Evolutionary conservation across 2,797 vertebrate species (phyloP), one percentile per base, ranked within the genome.

Genomic region (Brachyrhaphis roseni): DNA sequence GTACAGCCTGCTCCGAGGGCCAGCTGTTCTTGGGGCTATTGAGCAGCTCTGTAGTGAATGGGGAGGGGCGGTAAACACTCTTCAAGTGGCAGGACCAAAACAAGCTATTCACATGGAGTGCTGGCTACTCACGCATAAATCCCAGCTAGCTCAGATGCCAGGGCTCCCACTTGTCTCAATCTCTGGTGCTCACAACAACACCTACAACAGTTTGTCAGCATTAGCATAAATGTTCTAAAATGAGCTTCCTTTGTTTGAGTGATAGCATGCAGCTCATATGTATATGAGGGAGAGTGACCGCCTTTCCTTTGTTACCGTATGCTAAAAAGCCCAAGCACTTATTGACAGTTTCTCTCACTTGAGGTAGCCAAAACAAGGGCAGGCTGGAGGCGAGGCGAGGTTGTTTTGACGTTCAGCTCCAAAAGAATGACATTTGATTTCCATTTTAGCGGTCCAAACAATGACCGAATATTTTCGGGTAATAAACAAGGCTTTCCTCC

Each of bases 11-110:
- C 91, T 88, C 91, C 73, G 70, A 89, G 84, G 87, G 85, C 92
- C 94, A 94, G 94, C 94, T 95, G 94, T 95, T 94, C 90, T 89
- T 90, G 70, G 68, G 89, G 88, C 94, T 92, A 91, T 92, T 93
- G 92, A 92, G 90, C 77, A 75, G 85, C 82, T 87, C 88, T 84
- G 87, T 77, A 90, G 89, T 91, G 92, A 94, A 91, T 90, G 90
- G 91, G 89, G 64, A 18, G 68, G 92, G 87, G 91, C 89, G 92
- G 91, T 93, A 94, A 93, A 93, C 91, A 94, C 87, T 91, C 85
- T 88, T 92, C 91, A 93, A 93, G 94, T 93, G 91, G 90, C 90
- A 89, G 91, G 76, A 92, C 92, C 93, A 94, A 94, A 95, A 94
- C 93, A 94, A 94, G 91, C 91, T 92, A 92, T 95, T 95, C 91